Evolutionary conservation across 2,113 vertebrate genomes (phyloP).

Genomic region (Brachyistius frenatus): DNA sequence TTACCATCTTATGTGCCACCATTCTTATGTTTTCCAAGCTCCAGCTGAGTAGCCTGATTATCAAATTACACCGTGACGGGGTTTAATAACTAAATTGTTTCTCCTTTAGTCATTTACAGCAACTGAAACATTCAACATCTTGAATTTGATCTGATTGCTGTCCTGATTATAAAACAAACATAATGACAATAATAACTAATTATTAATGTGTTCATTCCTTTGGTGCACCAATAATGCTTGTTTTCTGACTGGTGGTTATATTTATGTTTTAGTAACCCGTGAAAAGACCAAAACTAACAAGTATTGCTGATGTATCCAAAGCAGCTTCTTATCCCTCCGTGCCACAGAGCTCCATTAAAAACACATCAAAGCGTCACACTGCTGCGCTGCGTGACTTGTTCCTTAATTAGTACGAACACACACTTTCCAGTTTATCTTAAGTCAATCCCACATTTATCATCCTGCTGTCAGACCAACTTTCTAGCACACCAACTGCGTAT

Average conservation of each 20-base stretch:
- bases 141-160: slow-evolving; percentile 17
- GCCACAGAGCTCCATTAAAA: too few species aligned
- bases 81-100: neutral
- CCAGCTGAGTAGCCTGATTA: slow-evolving; percentile 28
- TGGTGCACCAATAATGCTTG: neutral
- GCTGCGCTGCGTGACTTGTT: too few species aligned
- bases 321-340: too few species aligned
- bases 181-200: neutral
- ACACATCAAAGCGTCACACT: too few species aligned
- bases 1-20: slow-evolving; percentile 2
- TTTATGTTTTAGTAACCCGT: neutral
- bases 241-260: neutral
- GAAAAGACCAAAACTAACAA: slow-evolving; percentile 1
- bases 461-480: too few species aligned
- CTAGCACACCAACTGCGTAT: neutral
- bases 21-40: neutral
- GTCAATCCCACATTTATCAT: too few species aligned
- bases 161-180: slow-evolving; percentile 8
- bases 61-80: too few species aligned
- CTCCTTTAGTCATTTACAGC: slow-evolving; percentile 1
- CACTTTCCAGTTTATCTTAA: neutral
- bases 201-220: neutral
- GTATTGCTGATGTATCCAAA: neutral
- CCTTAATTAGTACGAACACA: neutral
- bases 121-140: neutral